These are phyloP conservation scores for Atethmia centrago DNA, from an alignment of 2,888 invertebrate genomes.

Conservation along the genomic window DNA sequence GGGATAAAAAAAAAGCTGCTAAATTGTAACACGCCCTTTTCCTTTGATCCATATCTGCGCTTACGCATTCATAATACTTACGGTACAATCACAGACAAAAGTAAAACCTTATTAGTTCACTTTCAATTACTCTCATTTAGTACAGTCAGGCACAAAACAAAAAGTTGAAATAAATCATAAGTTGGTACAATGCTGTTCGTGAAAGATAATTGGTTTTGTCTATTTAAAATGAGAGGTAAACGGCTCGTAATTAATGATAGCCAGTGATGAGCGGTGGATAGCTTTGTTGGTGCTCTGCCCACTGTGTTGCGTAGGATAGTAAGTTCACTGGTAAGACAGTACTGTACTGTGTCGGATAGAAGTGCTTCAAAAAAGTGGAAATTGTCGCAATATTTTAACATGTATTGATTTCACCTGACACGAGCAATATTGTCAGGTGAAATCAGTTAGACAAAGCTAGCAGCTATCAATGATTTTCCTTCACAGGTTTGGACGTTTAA, in stretches of 20 bases:
- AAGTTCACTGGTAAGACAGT: constrained; percentile 46
- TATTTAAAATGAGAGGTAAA: constrained; percentile 87
- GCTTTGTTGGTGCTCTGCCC: constrained; percentile 81
- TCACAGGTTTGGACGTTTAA: not conserved
- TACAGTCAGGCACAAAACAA: constrained; percentile 72
- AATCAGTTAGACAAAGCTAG: not conserved
- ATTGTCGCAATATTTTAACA: not conserved
- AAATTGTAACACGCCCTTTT: constrained; percentile 6
- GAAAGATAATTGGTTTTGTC: constrained; percentile 85
- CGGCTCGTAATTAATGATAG: constrained; percentile 86
- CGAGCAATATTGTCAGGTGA: too few species aligned
- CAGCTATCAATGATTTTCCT: not conserved
- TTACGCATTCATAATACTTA: constrained; percentile 14
- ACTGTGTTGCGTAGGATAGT: constrained; percentile 81
- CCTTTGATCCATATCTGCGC: constrained; percentile 26
- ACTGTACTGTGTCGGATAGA: constrained; percentile 50
- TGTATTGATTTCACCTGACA: too few species aligned
- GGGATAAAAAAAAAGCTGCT: not conserved
- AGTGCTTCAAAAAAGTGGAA: constrained; percentile 4
- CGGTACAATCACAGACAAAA: constrained; percentile 56
- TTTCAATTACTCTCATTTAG: constrained; percentile 73
- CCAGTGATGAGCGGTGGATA: constrained; percentile 73
- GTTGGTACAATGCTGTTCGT: constrained; percentile 72
- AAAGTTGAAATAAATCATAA: constrained; percentile 81
- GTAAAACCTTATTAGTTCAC: constrained; percentile 68